Conservation (phyloP, 2,888 invertebrate species). For the Drosophila infuscata region DNA sequence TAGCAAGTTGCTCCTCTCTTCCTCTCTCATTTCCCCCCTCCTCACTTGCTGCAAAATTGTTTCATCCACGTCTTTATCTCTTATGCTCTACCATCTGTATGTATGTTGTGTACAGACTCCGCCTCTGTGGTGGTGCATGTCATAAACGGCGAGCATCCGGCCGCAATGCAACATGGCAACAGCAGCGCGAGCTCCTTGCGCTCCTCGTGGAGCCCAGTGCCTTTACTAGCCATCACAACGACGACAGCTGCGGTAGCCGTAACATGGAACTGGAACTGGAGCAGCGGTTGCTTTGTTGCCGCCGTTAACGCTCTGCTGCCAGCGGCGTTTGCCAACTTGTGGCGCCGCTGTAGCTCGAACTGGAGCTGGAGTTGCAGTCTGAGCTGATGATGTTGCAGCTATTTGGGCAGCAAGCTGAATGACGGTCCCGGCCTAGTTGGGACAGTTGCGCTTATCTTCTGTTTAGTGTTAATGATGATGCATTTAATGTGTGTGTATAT, state of each 20-base stretch:
- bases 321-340: slow-evolving; percentile 35
- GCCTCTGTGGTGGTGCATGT: slow-evolving; percentile 94
- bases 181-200: slow-evolving; percentile 83
- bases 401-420: slow-evolving; percentile 43
- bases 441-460: slow-evolving; percentile 64
- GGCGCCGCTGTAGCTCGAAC: slow-evolving; percentile 9
- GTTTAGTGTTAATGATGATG: slow-evolving; percentile 65
- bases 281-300: slow-evolving; percentile 42
- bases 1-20: neutral
- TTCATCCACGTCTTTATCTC: slow-evolving; percentile 15
- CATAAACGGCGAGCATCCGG: slow-evolving; percentile 90
- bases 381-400: slow-evolving; percentile 54
- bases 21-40: neutral
- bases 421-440: slow-evolving; percentile 72
- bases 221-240: slow-evolving; percentile 67
- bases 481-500: slow-evolving; percentile 71
- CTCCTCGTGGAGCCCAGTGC: slow-evolving; percentile 61
- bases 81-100: slow-evolving; percentile 19
- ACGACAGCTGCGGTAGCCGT: slow-evolving; percentile 65
- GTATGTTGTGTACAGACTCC: slow-evolving; percentile 86
- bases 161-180: slow-evolving; percentile 87
- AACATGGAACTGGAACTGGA: slow-evolving; percentile 65
- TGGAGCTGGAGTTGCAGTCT: slow-evolving; percentile 44
- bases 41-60: slow-evolving; percentile 14
- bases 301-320: slow-evolving; percentile 32